Conservation (phyloP, 2,797 vertebrate species). For the Molossus molossus region DNA sequence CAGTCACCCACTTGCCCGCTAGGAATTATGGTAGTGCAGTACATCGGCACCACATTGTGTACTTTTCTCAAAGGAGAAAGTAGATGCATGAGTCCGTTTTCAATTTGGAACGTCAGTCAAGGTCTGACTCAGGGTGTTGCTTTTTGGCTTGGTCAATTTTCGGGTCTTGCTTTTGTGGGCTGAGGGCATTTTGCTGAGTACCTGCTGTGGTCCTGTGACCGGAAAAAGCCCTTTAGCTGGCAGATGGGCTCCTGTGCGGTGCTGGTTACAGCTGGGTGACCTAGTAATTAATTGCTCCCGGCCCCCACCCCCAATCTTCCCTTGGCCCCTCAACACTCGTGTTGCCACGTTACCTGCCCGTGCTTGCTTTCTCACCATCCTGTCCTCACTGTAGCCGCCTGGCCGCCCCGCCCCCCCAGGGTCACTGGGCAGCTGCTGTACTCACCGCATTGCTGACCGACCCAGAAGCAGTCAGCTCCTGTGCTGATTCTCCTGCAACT, state of each 20-base stretch:
- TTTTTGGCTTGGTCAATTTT: not conserved
- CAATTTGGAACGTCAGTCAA: not conserved
- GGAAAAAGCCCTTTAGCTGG: conserved; percentile 4
- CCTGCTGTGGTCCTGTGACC: conserved; percentile 27
- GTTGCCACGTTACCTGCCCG: conserved; percentile 58
- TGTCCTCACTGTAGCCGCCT: not conserved
- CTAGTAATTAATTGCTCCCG: conserved; percentile 59
- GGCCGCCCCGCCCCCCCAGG: fast-evolving
- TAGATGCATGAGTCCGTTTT: not conserved
- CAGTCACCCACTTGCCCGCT: not conserved
- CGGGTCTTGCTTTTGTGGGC: not conserved
- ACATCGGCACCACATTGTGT: fast-evolving
- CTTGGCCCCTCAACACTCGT: not conserved
- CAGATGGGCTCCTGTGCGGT: not conserved
- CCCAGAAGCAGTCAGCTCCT: not conserved
- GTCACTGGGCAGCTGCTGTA: not conserved
- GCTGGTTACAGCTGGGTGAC: not conserved
- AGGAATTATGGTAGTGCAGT: not conserved
- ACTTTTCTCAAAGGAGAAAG: not conserved
- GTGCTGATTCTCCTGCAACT: not conserved
- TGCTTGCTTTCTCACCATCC: not conserved
- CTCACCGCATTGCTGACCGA: not conserved
- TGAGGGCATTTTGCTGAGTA: not conserved
- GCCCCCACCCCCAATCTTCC: not conserved
- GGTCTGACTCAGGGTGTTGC: not conserved